Conservation (phyloP, 2,113 vertebrate species). For the Himantopus leucocephalus region DNA sequence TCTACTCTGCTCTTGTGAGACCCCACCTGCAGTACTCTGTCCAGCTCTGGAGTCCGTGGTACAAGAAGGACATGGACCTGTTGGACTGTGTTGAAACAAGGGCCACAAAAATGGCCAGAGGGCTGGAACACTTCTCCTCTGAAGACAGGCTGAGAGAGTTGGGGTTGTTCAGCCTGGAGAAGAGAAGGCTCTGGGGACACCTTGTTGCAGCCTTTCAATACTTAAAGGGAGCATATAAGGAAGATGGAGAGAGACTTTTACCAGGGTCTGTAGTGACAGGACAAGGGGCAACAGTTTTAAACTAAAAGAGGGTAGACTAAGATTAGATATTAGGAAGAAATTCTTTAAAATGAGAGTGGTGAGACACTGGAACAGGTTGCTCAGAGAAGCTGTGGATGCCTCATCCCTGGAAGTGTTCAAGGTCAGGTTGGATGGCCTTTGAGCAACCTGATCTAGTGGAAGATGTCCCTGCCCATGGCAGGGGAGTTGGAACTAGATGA, state of each 20-base stretch:
- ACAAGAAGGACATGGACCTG: not conserved
- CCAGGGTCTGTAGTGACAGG: not conserved
- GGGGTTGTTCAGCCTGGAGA: not conserved
- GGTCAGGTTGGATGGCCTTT: not conserved
- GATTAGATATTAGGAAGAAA: not conserved
- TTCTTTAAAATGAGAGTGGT: not conserved
- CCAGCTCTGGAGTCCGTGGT: not conserved
- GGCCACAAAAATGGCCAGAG: not conserved
- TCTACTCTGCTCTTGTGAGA: not conserved
- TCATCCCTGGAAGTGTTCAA: not conserved
- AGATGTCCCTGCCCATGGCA: not conserved
- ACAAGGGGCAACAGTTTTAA: not conserved
- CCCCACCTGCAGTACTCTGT: rapidly evolving
- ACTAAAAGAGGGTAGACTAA: not conserved
- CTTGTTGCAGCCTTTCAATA: not conserved
- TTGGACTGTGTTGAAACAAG: not conserved
- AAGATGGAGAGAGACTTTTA: not conserved
- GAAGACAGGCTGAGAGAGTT: not conserved
- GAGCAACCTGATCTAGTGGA: not conserved
- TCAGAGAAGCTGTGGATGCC: not conserved
- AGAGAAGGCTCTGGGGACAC: not conserved
- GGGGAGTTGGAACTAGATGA: not conserved
- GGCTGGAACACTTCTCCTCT: not conserved
- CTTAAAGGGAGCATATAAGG: not conserved
- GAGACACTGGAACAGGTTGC: not conserved